Evolutionary conservation across 1,140 invertebrate species (phyloP), one percentile per base, ranked within the genome.

Genomic region (Drosophila sucinea): DNA sequence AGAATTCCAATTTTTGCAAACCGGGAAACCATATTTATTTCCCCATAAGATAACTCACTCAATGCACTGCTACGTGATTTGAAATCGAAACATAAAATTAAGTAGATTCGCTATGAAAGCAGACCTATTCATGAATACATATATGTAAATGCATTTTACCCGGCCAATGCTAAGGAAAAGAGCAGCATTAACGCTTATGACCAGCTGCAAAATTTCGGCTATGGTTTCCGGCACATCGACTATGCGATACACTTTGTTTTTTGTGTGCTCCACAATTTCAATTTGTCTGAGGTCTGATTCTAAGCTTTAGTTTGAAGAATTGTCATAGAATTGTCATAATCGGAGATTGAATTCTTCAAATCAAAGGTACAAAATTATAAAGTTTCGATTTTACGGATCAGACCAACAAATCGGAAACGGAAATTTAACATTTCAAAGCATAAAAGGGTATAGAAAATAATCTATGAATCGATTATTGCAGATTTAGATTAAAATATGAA

Each of bases 11-110:
- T 27, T 51, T 51, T 51, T 51, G 44, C 44, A 27, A 23, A 51
- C 44, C 23, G 44, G 44, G 23, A 51, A 51, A 51, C 44, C 23
- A 47, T 47, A 47, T 47, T 47, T 47, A 17, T 47, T 47, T 47
- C 44, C 44, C 44, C 44, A 51, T 51, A 51, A 27, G 44, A 51
- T 51, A 51, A 51, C 44, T 27, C 44, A 10, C 25, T 51, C 44
- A 27, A 17, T 51, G 44, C 44, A 25, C 44, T 51, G 3, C 0
- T 51, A 51, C 44, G 44, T 27, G 44, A 27, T 51, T n/a, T 1
- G 44, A 17, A 51, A 51, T 8, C 25, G 8, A 51, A 51, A 51
- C 8, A 10, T 6, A 25, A 51, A 27, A 27, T 25, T 25, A 51
- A 51, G 40, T 41, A 11, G n/a, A 41, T 41, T 41, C 40, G 4